A percentile compares a stretch with the other conserved stretches of the same genome.
Evolutionary conservation across 2,797 vertebrate species (phyloP).

Genomic region (Pogonophryne albipinna): DNA sequence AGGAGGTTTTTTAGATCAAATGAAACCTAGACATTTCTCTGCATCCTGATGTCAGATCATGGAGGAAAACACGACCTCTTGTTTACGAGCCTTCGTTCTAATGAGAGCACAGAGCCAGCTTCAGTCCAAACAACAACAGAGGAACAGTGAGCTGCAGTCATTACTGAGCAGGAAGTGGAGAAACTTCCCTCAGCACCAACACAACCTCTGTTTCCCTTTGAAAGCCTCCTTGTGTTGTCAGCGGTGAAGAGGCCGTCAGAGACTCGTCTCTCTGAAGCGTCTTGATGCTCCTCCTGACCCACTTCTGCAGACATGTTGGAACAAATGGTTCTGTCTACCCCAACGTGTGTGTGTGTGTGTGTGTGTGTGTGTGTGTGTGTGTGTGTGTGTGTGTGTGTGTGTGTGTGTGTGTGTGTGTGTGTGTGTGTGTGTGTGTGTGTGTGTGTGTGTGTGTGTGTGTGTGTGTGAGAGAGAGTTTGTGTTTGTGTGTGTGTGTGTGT

Average conservation of each 20-base stretch:
- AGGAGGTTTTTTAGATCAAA: not conserved
- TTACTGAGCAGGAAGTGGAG: conserved; percentile 58
- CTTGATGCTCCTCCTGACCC: conserved; percentile 75
- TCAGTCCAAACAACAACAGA: conserved; percentile 57
- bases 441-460: too few species aligned
- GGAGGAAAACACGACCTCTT: not conserved
- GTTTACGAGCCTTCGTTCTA: too few species aligned
- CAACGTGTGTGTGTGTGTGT: too few species aligned
- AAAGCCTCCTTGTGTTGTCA: conserved; percentile 62
- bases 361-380: too few species aligned
- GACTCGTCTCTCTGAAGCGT: conserved; percentile 67
- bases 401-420: too few species aligned
- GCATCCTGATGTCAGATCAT: conserved; percentile 24
- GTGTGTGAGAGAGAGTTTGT: too few species aligned
- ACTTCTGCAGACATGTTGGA: conserved; percentile 73
- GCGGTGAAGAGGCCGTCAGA: conserved; percentile 66
- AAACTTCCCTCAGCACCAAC: conserved; percentile 66
- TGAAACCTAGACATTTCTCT: conserved; percentile 24
- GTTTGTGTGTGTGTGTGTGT: too few species aligned
- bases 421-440: too few species aligned
- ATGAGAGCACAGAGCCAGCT: conserved; percentile 41
- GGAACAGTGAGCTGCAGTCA: conserved; percentile 47
- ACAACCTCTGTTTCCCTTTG: conserved; percentile 57
- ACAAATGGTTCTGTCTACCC: conserved; percentile 54
- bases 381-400: too few species aligned